phyloP scores from a whole-genome alignment of 2,113 vertebrate genomes.

The Sclerurus mexicanus region DNA sequence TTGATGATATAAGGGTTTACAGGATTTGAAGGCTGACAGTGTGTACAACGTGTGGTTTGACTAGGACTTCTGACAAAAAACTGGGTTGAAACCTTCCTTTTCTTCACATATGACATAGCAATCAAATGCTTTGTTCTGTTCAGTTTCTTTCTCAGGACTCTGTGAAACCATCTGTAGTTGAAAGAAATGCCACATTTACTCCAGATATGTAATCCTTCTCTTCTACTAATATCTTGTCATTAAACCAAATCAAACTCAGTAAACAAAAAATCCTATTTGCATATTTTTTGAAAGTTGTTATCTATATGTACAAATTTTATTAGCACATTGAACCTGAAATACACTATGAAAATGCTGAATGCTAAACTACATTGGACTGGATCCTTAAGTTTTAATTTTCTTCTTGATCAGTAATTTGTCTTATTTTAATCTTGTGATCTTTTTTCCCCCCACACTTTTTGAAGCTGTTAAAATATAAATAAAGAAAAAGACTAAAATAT shows the following conservation, averaged over 20 bases:
- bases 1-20: neutral
- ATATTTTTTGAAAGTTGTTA: neutral
- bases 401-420: neutral
- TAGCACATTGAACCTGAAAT: neutral
- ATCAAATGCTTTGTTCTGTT: neutral
- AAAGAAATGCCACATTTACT: neutral
- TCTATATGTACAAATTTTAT: neutral
- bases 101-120: neutral
- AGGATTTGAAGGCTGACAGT: neutral
- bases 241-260: neutral
- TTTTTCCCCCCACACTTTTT: neutral
- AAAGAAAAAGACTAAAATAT: neutral
- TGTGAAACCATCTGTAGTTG: neutral
- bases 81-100: neutral
- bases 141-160: neutral
- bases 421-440: neutral
- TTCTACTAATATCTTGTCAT: neutral
- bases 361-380: neutral
- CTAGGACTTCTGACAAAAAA: neutral
- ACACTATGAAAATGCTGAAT: neutral
- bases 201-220: neutral
- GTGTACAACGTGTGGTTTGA: fast-evolving
- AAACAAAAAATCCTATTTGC: neutral
- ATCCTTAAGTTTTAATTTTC: neutral
- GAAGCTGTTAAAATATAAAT: neutral